A percentile compares a stretch with the other conserved stretches of the same genome.
These are phyloP conservation scores for Erinaceus europaeus DNA, from an alignment of 2,113 vertebrate genomes.

Conservation along the genomic window DNA sequence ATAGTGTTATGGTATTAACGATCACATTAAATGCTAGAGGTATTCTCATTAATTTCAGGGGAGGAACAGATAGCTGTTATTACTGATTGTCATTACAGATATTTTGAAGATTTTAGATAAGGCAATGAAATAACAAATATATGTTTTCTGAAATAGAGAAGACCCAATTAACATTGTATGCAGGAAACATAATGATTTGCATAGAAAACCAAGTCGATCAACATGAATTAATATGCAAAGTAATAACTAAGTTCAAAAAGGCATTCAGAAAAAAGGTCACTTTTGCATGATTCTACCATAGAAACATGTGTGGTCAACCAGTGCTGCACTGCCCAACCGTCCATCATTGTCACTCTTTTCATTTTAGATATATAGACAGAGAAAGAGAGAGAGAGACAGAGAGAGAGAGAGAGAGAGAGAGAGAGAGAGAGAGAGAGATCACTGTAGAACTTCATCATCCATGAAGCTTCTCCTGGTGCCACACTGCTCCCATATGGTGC, in stretches of 20 bases:
- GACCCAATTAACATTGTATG: not conserved
- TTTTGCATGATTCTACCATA: too few species aligned
- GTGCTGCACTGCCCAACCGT: too few species aligned
- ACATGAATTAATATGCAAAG: not conserved
- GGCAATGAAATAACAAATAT: not conserved
- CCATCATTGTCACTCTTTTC: too few species aligned
- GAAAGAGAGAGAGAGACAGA: too few species aligned
- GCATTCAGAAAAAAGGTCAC: conserved; percentile 11
- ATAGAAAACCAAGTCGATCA: not conserved
- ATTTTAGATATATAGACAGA: too few species aligned
- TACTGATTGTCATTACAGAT: not conserved
- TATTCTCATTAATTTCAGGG: not conserved
- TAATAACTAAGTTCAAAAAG: not conserved
- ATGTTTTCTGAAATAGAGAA: not conserved
- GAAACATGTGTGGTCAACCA: too few species aligned
- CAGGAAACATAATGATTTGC: not conserved
- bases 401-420: too few species aligned
- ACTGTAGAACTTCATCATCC: too few species aligned
- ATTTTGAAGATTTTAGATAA: conserved; percentile 17
- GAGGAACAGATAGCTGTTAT: not conserved
- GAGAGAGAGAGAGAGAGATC: too few species aligned
- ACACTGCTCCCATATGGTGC: too few species aligned
- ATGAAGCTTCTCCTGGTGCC: too few species aligned
- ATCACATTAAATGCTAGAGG: not conserved
- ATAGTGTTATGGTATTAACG: not conserved